Percentiles rank a stretch among this genome's conserved stretches.
phyloP scores from a whole-genome alignment of 2,797 vertebrate genomes.

The Todus mexicanus region DNA sequence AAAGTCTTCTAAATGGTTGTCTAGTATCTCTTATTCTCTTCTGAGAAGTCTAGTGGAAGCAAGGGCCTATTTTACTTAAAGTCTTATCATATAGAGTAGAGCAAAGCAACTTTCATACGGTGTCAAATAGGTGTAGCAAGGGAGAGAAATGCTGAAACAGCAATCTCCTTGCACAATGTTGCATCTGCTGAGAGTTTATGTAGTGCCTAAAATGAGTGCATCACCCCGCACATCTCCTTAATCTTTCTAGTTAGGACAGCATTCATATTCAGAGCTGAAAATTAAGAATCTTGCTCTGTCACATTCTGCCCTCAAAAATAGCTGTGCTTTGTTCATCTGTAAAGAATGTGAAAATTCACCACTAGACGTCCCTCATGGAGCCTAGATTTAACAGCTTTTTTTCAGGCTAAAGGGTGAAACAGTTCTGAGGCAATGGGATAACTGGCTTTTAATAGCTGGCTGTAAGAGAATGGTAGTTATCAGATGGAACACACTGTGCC shows the following conservation, averaged over 20 bases:
- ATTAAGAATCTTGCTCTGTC: background rate
- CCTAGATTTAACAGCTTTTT: background rate
- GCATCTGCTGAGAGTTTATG: background rate
- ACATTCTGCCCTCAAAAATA: background rate
- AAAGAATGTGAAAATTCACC: background rate
- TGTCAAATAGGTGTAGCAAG: background rate
- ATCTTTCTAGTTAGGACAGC: background rate
- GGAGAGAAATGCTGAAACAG: background rate
- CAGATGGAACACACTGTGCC: background rate
- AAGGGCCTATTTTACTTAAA: background rate
- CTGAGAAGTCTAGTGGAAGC: background rate
- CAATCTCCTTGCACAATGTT: background rate
- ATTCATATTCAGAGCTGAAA: background rate
- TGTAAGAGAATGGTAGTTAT: background rate
- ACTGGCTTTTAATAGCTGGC: background rate
- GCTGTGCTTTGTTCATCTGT: background rate
- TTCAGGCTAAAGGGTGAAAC: background rate
- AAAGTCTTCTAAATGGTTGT: background rate
- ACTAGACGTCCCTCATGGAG: too few species aligned
- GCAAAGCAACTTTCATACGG: background rate
- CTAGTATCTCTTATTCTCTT: background rate
- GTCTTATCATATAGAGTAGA: background rate
- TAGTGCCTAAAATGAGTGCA: background rate
- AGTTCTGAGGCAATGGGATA: background rate
- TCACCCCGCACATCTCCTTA: background rate